Conservation (phyloP, 2,888 invertebrate species). For the Dorcus parallelipipedus region DNA sequence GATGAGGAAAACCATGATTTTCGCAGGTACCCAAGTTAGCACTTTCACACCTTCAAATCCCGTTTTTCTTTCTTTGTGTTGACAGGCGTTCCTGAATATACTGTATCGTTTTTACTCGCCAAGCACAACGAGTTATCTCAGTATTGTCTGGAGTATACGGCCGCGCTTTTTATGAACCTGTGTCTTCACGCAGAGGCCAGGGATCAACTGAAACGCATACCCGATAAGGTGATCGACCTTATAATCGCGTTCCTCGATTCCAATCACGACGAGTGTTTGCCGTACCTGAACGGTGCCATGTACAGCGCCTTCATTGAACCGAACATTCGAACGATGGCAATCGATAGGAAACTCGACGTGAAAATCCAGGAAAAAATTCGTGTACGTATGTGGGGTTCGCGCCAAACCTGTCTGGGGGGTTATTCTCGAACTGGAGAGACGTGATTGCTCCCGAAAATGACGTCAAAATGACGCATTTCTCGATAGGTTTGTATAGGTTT, state of each 20-base stretch:
- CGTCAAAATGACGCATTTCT: no score
- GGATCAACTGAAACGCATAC: slow-evolving; percentile 25
- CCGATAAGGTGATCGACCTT: slow-evolving; percentile 31
- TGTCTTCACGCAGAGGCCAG: slow-evolving; percentile 57
- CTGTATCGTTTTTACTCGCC: slow-evolving; percentile 54
- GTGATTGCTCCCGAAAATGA: no score
- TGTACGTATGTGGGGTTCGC: slow-evolving; percentile 3
- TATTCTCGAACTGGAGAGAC: no score
- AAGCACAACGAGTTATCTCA: slow-evolving; percentile 45
- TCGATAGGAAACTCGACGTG: slow-evolving; percentile 11
- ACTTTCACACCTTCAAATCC: neutral
- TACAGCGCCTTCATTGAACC: slow-evolving; percentile 49
- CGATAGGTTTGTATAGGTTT: no score
- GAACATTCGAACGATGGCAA: slow-evolving; percentile 50
- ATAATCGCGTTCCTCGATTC: slow-evolving; percentile 33
- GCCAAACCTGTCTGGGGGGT: neutral
- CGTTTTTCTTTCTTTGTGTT: neutral
- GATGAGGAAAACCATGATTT: slow-evolving; percentile 60
- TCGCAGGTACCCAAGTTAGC: slow-evolving; percentile 41
- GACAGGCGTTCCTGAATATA: slow-evolving; percentile 52
- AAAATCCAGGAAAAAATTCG: slow-evolving; percentile 23
- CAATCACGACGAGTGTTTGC: slow-evolving; percentile 35
- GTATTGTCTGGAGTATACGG: slow-evolving; percentile 64
- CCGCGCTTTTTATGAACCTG: slow-evolving; percentile 66
- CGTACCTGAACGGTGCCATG: slow-evolving; percentile 47